Evolutionary conservation across 2,888 invertebrate genomes (phyloP), one percentile per base, ranked within the genome.

Genomic region (Trilocha varians): DNA sequence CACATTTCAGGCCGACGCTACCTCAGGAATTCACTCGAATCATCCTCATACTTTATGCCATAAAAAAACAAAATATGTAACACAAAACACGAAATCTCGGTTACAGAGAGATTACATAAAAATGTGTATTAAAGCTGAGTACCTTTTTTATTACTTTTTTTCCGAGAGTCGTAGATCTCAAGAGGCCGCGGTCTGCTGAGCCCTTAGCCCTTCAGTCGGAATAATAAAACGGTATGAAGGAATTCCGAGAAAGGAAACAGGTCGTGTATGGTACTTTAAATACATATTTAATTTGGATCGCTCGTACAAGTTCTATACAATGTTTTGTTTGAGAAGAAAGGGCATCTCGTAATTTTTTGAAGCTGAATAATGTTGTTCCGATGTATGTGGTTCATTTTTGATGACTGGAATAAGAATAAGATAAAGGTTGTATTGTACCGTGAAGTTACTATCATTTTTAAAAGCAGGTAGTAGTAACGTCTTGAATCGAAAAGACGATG

Each of bases 71-170:
- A 11, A 25, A 25, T 25, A 11, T 25, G 25, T 6, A 25, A 25
- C 25, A 25, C 25, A 25, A 25, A 25, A 25, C 25, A 25, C 25
- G 1, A 11, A 25, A 25, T 37, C 18, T 25, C 13, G 13, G 13
- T 13, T 25, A 18, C 9, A 36, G 36, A 13, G 6, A 17, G 9
- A 13, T 14, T 14, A 25, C 32, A 25, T 25, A 13, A 14, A 14
- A 32, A 32, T 14, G 16, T 25, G 15, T 13, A 34, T 38, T 37
- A 14, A 32, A 42, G 16, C 32, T 16, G 14, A 43, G 39, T 36
- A 38, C 43, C 13, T 43, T 45, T 44, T 46, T 46, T 45, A 42
- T 40, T 46, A 46, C 45, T 25, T 45, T 39, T 45, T 43, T 49
- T 41, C 43, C 38, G 42, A 43, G 43, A 34, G 42, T 16, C 34